Conservation (phyloP, 2,888 invertebrate genomes). For the Mythimna lalbum region DNA sequence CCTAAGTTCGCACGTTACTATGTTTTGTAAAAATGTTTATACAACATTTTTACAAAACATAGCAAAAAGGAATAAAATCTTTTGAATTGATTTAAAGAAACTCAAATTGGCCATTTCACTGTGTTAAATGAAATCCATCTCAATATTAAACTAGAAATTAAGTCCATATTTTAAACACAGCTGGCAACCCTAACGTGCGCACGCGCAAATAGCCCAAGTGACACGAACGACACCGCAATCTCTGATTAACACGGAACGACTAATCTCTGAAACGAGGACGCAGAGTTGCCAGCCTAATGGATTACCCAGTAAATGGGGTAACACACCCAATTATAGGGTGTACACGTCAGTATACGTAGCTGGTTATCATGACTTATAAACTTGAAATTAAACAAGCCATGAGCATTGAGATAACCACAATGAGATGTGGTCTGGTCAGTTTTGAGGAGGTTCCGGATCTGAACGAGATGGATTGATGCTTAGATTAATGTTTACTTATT, state of each 20-base stretch:
- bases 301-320: conserved; percentile 78
- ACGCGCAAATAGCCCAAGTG: conserved; percentile 75
- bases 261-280: conserved; percentile 74
- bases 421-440: conserved; percentile 39
- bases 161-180: background rate
- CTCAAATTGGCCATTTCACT: no score
- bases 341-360: conserved; percentile 58
- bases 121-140: no score
- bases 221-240: conserved; percentile 72
- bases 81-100: no score
- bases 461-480: conserved; percentile 23
- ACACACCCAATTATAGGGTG: conserved; percentile 77
- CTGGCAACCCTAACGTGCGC: conserved; percentile 63
- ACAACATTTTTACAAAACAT: no score
- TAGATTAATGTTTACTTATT: background rate
- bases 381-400: conserved; percentile 57
- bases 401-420: conserved; percentile 51
- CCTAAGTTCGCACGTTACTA: no score
- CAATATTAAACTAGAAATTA: no score
- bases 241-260: conserved; percentile 76
- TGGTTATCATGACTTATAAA: conserved; percentile 62
- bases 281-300: conserved; percentile 76
- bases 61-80: no score
- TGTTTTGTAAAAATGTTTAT: no score
- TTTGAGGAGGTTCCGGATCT: conserved; percentile 34